Evolutionary conservation across 2,888 invertebrate genomes (phyloP), one percentile per base, ranked within the genome.

Genomic region (Pristionchus arcanus): DNA sequence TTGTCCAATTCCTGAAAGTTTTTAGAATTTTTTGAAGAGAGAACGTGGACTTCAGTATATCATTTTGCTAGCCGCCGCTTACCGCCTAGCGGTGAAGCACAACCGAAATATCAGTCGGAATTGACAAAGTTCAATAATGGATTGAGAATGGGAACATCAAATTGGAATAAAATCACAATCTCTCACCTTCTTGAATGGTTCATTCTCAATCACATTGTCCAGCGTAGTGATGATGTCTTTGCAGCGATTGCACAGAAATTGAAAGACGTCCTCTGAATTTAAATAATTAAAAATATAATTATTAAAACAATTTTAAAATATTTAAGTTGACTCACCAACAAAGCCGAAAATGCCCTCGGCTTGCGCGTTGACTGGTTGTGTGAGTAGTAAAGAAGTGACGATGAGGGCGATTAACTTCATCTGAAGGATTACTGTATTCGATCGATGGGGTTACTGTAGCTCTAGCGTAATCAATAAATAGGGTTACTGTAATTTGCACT

Each of bases 131-230:
- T n/a, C n/a, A n/a, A n/a, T n/a, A n/a, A n/a, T n/a, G n/a, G n/a
- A n/a, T n/a, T n/a, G n/a, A n/a, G n/a, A n/a, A n/a, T n/a, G n/a
- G n/a, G n/a, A n/a, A n/a, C n/a, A n/a, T n/a, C n/a, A n/a, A n/a
- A n/a, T n/a, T n/a, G n/a, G n/a, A n/a, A n/a, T n/a, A 16, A 74
- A 74, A 37, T 37, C 16, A 37, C 16, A 19, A n/a, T n/a, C n/a
- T n/a, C 34, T 59, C n/a, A 91, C 91, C 90, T 91, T 85, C 37
- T 84, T 90, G 71, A 90, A 74, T 4, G 90, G 55, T 59, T 90
- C 71, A 9, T 71, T 84, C 49, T 90, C 85, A n/a, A 90, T 85
- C 37, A 68, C 59, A 16, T 85, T 68, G 59, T 90, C 90, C 13
- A 85, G 42, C 13, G 68, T 66, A 2, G 42, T 85, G 34, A 90